A percentile compares a stretch with the other conserved stretches of the same genome.
phyloP scores from a whole-genome alignment of 2,888 invertebrate species.

The Drosophila kanekoi region DNA sequence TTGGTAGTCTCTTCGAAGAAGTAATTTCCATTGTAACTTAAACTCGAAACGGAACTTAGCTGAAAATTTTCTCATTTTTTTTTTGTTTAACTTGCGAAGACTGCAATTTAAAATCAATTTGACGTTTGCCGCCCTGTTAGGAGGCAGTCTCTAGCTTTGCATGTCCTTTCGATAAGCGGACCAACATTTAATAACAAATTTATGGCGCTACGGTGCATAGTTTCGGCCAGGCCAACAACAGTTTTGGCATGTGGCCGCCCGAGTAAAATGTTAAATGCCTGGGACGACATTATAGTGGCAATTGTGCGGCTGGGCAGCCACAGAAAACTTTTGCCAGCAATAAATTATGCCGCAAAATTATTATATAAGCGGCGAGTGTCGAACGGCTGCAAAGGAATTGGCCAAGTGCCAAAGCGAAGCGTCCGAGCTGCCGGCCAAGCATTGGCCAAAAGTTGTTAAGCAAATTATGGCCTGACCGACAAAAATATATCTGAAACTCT shows the following conservation, averaged over 20 bases:
- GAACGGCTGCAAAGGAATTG: conserved; percentile 66
- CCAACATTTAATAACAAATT: conserved; percentile 66
- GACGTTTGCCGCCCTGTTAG: conserved; percentile 49
- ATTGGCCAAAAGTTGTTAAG: conserved; percentile 76
- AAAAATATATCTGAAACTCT: conserved; percentile 17
- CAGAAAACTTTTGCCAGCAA: conserved; percentile 73
- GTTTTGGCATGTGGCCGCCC: conserved; percentile 43
- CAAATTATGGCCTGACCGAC: conserved; percentile 71
- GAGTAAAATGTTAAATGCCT: conserved; percentile 68
- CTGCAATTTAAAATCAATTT: conserved; percentile 79
- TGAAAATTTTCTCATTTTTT: not conserved
- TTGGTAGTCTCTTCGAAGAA: too few species aligned
- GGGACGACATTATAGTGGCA: conserved; percentile 69
- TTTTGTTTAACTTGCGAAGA: conserved; percentile 17
- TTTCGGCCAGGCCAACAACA: conserved; percentile 64
- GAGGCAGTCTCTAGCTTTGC: conserved; percentile 44
- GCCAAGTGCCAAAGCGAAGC: conserved; percentile 57
- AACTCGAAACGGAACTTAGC: not conserved
- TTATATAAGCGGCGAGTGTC: conserved; percentile 74
- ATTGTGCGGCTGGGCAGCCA: conserved; percentile 72
- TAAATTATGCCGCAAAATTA: conserved; percentile 78
- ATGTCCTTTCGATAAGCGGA: conserved; percentile 66
- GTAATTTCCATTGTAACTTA: not conserved
- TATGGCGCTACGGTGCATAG: conserved; percentile 68
- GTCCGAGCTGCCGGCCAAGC: conserved; percentile 35